Evolutionary conservation across 2,113 vertebrate species (phyloP).

Genomic region (Catharus bicknelli): DNA sequence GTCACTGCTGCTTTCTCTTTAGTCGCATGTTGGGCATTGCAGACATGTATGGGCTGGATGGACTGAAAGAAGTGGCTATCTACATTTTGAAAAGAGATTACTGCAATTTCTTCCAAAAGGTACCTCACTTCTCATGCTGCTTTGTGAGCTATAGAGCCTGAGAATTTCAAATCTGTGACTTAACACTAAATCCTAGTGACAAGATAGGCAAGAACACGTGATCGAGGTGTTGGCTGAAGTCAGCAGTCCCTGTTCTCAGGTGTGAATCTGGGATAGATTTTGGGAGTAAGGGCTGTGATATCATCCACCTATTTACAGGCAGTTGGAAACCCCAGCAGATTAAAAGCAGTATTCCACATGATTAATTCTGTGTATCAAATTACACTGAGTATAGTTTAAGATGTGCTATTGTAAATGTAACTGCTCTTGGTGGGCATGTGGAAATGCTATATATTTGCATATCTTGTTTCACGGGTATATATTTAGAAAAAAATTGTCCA

Average conservation of each 20-base stretch:
- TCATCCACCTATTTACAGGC: neutral
- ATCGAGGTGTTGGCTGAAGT: neutral
- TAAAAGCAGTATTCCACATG: neutral
- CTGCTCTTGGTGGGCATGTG: neutral
- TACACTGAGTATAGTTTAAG: neutral
- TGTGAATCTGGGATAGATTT: neutral
- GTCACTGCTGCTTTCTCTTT: slow-evolving; percentile 49
- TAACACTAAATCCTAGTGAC: neutral
- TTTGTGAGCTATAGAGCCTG: neutral
- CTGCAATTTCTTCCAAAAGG: slow-evolving; percentile 95
- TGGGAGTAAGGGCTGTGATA: neutral
- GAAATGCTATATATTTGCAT: neutral
- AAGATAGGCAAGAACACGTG: fast-evolving
- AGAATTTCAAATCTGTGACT: neutral
- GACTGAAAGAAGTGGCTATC: slow-evolving; percentile 89
- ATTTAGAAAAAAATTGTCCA: neutral
- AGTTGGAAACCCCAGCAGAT: neutral
- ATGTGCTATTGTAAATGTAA: neutral
- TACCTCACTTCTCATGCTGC: slow-evolving; percentile 41
- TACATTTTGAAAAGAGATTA: slow-evolving; percentile 91
- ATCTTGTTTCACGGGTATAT: neutral
- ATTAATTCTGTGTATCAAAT: neutral
- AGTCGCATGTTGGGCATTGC: slow-evolving; percentile 87
- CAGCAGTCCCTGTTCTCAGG: neutral
- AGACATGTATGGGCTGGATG: slow-evolving; percentile 93